phyloP scores from a whole-genome alignment of 2,888 invertebrate species.

The Boloria selene region DNA sequence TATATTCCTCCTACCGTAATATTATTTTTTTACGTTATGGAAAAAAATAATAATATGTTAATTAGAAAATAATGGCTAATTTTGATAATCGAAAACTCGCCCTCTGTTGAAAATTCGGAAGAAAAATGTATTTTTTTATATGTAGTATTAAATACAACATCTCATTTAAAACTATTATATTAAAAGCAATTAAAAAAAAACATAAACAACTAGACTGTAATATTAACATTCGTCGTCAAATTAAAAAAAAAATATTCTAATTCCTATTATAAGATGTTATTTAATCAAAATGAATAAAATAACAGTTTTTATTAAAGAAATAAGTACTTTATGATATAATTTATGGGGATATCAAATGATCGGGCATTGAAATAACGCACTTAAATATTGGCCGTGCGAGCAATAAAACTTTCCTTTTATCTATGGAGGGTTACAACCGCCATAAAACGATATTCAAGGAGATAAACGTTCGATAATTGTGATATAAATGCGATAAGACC shows the following conservation, averaged over 20 bases:
- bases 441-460: slow-evolving; percentile 35
- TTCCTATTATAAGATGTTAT: background rate
- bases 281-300: background rate
- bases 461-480: slow-evolving; percentile 31
- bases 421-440: slow-evolving; percentile 28
- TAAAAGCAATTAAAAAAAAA: no score
- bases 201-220: no score
- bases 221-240: no score
- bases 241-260: no score
- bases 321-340: slow-evolving; percentile 28
- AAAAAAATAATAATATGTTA: no score
- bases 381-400: slow-evolving; percentile 31
- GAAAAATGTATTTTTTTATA: no score
- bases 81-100: background rate
- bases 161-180: no score
- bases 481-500: slow-evolving; percentile 18
- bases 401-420: slow-evolving; percentile 35
- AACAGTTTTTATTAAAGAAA: background rate
- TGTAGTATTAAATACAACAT: no score
- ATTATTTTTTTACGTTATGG: no score
- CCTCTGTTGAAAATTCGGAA: background rate
- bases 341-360: slow-evolving; percentile 37
- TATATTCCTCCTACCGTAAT: background rate
- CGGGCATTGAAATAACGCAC: slow-evolving; percentile 30
- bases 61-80: no score